A percentile compares a stretch with the other conserved stretches of the same genome.
These are phyloP conservation scores for Gallinago paraguaiae DNA, from an alignment of 2,113 vertebrate genomes.

Conservation along the genomic window DNA sequence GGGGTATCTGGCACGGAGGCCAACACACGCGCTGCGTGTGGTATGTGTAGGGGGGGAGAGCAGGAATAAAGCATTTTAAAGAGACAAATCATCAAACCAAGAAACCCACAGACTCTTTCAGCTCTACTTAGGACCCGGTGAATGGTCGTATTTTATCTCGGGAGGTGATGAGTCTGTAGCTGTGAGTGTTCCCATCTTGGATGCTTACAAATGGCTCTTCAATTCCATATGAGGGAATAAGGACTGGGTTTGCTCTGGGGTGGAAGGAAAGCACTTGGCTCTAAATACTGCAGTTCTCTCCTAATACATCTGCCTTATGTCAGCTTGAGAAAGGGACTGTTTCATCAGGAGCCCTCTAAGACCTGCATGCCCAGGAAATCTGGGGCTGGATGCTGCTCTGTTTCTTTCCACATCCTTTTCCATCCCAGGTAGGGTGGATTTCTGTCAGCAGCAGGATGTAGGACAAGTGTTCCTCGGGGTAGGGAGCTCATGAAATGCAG, in stretches of 20 bases:
- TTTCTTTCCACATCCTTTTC: not conserved
- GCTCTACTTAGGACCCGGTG: accelerated
- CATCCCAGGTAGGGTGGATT: not conserved
- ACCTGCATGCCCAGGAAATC: not conserved
- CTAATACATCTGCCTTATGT: not conserved
- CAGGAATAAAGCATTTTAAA: not conserved
- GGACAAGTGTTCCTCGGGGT: not conserved
- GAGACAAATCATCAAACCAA: not conserved
- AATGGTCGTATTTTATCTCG: accelerated
- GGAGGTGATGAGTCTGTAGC: not conserved
- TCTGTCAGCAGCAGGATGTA: not conserved
- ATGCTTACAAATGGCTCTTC: not conserved
- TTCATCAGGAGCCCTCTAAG: not conserved
- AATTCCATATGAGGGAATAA: conserved; percentile 29
- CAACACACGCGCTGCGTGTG: not conserved
- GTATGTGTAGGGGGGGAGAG: not conserved
- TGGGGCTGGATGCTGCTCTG: not conserved
- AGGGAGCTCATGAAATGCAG: not conserved
- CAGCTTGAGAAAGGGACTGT: not conserved
- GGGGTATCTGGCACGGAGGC: not conserved
- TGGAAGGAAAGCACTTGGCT: not conserved
- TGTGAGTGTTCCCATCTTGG: not conserved
- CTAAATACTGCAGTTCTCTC: not conserved
- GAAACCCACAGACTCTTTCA: not conserved
- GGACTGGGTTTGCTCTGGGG: not conserved